Evolutionary conservation across 2,113 vertebrate species (phyloP), one percentile per base, ranked within the genome.

Genomic region (Alexandromys fortis): DNA sequence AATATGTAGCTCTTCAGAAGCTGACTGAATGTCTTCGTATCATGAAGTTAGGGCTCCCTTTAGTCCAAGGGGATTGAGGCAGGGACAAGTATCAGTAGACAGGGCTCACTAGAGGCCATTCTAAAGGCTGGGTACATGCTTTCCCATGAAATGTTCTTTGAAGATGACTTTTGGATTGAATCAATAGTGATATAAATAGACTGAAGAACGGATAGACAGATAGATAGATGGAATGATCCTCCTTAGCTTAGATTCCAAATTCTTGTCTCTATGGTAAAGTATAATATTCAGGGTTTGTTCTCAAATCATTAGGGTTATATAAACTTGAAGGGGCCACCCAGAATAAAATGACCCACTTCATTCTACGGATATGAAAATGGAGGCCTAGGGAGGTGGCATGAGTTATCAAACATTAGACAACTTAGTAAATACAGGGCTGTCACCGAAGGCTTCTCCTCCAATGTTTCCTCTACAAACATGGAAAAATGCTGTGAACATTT

Each of bases 161-260:
- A 91, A 87, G 24, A 75, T 26, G 77, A 4, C 1, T 73, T n/a
- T 94, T 45, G 11, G 17, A 10, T 75, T 76, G 28, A 90, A 68
- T 79, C 21, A 26, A 0, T 63, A 21, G 17, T 58, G 21, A 22
- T 28, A 28, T 87, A 22, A n/a, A n/a, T 38, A 68, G 17, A n/a
- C 21, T 61, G 79, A 83, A 58, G n/a, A 42, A 63, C 52, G 22
- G 86, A 42, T 42, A 42, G 42, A 42, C 42, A 42, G 70, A 30
- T 79, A 11, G 67, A 24, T 22, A 5, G 58, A 45, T 78, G 61
- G 82, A 89, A 55, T 77, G 4, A 61, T 26, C 55, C 47, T 16
- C 14, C 68, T 94, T 79, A 88, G 28, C 47, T 96, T 92, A 52
- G 70, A 89, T 91, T 28, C 38, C 17, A 91, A 77, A 77, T 86